Evolutionary conservation across 2,113 vertebrate species (phyloP), one percentile per base, ranked within the genome.

Genomic region (Pollachius pollachius): DNA sequence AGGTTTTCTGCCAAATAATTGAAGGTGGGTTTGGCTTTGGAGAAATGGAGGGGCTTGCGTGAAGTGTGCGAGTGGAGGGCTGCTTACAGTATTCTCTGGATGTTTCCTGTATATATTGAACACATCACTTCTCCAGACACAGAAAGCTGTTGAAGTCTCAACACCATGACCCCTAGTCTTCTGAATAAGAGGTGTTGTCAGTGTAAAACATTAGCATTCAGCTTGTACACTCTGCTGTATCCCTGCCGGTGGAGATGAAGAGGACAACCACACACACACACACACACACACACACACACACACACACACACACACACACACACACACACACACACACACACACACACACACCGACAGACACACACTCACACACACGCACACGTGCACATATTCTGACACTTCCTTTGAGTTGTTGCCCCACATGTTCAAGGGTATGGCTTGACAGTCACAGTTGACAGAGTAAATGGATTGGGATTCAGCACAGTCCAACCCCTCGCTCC

Each of bases 171-270:
- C 80, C 69, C 74, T 71, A 76, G 78, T 81, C 80, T 79, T 87
- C 67, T 78, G 81, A 84, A 83, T 83, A 75, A 83, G 78, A 64
- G 73, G 72, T 59, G 67, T 72, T 77, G 69, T 15, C 21, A 23
- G 21, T 62, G 69, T 75, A 80, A 79, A 65, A 80, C 83, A 85
- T 88, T 84, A 86, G 82, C 62, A 88, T 85, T 84, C 85, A 71
- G 78, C 65, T 11, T 69, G 64, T 75, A 48, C 37, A 70, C 81
- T 71, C 61, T 12, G 68, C 72, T 76, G 80, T 81, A 64, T 84
- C 56, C 58, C 71, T 81, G 81, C 79, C 64, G 59, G 61, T 59
- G 16, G 77, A 21, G 78, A 73, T 81, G 2, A 19, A 12, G 59
- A 21, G n/a, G 21, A 61, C 59, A 67, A 21, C 54, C 57, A 68